Conservation (phyloP, 1,140 invertebrate genomes). For the Trichogramma pretiosum region DNA sequence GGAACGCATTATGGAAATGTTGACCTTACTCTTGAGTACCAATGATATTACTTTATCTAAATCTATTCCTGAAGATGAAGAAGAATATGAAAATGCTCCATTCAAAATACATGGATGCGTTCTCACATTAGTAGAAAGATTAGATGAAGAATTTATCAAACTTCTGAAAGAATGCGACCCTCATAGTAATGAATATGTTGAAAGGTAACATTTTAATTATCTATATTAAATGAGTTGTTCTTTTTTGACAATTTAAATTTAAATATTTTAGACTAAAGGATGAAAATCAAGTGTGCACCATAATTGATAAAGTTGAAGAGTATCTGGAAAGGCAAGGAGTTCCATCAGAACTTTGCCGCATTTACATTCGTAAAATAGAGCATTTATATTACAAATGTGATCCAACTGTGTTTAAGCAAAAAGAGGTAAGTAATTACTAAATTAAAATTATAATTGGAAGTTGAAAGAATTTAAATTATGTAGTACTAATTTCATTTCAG, state of each 20-base stretch:
- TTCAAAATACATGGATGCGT: slow-evolving; percentile 78
- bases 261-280: slow-evolving; percentile 69
- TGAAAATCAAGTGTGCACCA: slow-evolving; percentile 77
- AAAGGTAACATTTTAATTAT: slow-evolving; percentile 51
- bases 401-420: slow-evolving; percentile 72
- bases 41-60: slow-evolving; percentile 72
- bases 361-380: slow-evolving; percentile 93
- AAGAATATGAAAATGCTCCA: slow-evolving; percentile 70
- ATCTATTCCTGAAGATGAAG: slow-evolving; percentile 80
- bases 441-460: slow-evolving; percentile 4
- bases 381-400: slow-evolving; percentile 98
- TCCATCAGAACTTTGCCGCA: slow-evolving; percentile 86
- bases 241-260: slow-evolving; percentile 7
- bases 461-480: slow-evolving; percentile 2
- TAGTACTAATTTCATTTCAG: slow-evolving; percentile 29
- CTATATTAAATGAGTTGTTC: slow-evolving; percentile 3
- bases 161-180: slow-evolving; percentile 95
- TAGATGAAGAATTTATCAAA: slow-evolving; percentile 97
- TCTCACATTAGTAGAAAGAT: slow-evolving; percentile 81
- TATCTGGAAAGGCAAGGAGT: slow-evolving; percentile 77
- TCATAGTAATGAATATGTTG: slow-evolving; percentile 97
- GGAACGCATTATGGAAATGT: slow-evolving; percentile 65
- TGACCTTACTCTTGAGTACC: slow-evolving; percentile 58
- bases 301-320: slow-evolving; percentile 84
- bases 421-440: slow-evolving; percentile 44